Conservation (phyloP, 1,140 invertebrate genomes). For the Trachymyrmex septentrionalis region DNA sequence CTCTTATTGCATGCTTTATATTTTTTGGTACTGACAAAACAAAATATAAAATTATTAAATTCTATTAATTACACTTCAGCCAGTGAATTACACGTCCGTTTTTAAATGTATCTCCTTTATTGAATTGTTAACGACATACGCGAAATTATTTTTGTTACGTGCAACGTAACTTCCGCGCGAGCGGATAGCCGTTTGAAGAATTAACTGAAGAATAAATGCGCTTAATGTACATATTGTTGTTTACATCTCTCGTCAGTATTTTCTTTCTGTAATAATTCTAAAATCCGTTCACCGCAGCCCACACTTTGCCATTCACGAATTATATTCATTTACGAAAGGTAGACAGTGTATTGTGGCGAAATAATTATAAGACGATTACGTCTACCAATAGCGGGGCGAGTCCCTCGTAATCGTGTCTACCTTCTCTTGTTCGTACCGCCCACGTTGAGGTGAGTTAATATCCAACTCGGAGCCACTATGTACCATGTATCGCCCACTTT, state of each 20-base stretch:
- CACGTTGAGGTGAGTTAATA: conserved; percentile 44
- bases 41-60: conserved; percentile 45
- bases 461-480: conserved; percentile 30
- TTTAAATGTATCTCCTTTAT: conserved; percentile 45
- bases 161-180: conserved; percentile 35
- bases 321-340: not conserved
- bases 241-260: not conserved
- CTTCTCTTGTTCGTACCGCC: conserved; percentile 24
- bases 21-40: not conserved
- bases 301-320: not conserved
- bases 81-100: conserved; percentile 11
- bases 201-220: conserved; percentile 53
- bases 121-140: conserved; percentile 39
- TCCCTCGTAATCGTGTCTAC: conserved; percentile 31
- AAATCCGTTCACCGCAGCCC: conserved; percentile 15
- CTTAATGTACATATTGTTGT: conserved; percentile 9
- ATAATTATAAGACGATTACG: conserved; percentile 62
- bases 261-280: conserved; percentile 1
- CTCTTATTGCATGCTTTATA: conserved; percentile 21
- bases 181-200: conserved; percentile 39
- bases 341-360: conserved; percentile 10
- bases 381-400: conserved; percentile 27
- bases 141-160: conserved; percentile 47
- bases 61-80: conserved; percentile 23
- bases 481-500: conserved; percentile 50